phyloP scores from a whole-genome alignment of 1,140 invertebrate genomes.

The Procambarus clarkii region DNA sequence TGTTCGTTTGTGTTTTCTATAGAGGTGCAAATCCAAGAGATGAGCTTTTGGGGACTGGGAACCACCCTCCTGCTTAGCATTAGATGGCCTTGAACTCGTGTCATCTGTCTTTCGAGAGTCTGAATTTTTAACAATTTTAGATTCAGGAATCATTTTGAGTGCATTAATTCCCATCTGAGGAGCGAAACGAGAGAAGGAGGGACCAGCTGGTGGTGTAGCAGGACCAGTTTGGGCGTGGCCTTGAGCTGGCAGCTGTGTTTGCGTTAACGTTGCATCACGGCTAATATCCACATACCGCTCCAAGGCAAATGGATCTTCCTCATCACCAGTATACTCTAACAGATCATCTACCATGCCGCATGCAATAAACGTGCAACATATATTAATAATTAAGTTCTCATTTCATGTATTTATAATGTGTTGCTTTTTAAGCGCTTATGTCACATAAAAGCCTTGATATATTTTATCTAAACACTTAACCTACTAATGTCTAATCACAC shows the following conservation, averaged over 20 bases:
- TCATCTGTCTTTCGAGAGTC: constrained; percentile 42
- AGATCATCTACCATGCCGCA: constrained; percentile 70
- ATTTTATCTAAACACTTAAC: neutral
- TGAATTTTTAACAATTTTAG: constrained; percentile 38
- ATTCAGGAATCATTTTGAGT: constrained; percentile 58
- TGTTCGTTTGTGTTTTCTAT: constrained; percentile 45
- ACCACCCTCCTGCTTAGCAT: constrained; percentile 30
- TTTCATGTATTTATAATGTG: neutral
- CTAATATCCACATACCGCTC: constrained; percentile 62
- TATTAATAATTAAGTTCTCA: constrained; percentile 50
- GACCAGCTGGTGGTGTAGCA: constrained; percentile 37
- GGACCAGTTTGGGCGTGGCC: constrained; percentile 45
- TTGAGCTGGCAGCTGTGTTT: constrained; percentile 25
- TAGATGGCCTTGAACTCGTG: constrained; percentile 12
- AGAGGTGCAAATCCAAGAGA: constrained; percentile 32
- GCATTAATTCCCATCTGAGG: constrained; percentile 62
- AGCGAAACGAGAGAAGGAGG: constrained; percentile 43
- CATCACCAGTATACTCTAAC: constrained; percentile 66
- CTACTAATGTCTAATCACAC: constrained; percentile 5
- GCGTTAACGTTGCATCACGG: constrained; percentile 47
- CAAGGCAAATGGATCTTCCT: constrained; percentile 65
- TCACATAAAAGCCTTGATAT: constrained; percentile 42
- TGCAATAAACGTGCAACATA: constrained; percentile 67
- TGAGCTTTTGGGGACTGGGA: constrained; percentile 57
- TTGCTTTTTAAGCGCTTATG: constrained; percentile 13